Percentiles rank a stretch among this genome's conserved stretches.
phyloP scores from a whole-genome alignment of 2,113 vertebrate genomes.

The Pluvianellus socialis region DNA sequence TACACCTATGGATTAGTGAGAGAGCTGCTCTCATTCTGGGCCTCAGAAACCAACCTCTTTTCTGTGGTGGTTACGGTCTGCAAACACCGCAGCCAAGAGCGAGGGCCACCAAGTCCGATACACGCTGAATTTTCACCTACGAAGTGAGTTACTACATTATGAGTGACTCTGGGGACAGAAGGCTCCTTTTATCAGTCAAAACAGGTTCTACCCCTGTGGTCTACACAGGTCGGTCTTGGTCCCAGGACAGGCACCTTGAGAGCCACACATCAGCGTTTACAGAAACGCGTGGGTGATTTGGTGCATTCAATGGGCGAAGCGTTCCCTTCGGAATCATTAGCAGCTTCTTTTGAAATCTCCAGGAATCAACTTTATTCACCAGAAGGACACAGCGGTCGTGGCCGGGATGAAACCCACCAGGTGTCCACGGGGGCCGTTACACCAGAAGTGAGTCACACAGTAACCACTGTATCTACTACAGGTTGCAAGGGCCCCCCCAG shows the following conservation, averaged over 20 bases:
- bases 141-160: fast-evolving
- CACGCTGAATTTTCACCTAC: background rate
- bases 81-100: background rate
- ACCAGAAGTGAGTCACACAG: background rate
- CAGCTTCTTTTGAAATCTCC: background rate
- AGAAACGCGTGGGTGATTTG: background rate
- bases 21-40: background rate
- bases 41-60: background rate
- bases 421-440: background rate
- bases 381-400: background rate
- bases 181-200: background rate
- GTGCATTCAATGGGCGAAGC: fast-evolving
- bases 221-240: background rate
- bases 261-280: background rate
- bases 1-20: background rate
- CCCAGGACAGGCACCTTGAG: background rate
- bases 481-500: background rate
- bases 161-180: background rate
- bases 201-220: background rate
- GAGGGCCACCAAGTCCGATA: background rate
- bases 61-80: background rate
- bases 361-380: background rate
- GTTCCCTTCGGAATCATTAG: background rate
- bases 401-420: background rate
- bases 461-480: background rate